Evolutionary conservation across 2,797 vertebrate species (phyloP).

Genomic region (Carcharodon carcharias): DNA sequence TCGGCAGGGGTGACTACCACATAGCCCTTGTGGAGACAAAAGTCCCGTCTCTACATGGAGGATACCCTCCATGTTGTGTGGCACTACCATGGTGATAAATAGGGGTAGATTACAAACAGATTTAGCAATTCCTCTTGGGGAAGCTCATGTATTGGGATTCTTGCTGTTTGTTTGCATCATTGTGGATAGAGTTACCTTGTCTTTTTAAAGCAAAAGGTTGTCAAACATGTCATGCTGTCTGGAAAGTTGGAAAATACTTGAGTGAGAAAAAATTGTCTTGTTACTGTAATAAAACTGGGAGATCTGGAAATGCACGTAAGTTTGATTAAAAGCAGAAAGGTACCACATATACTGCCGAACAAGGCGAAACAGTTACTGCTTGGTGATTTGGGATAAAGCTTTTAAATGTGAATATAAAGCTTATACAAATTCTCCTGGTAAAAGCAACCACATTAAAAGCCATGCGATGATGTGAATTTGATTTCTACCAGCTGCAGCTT

Average conservation of each 20-base stretch:
- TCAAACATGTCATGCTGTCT: neutral
- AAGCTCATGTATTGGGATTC: neutral
- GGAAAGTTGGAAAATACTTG: neutral
- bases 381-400: neutral
- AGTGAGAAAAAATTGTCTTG: neutral
- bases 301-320: neutral
- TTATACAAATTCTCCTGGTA: neutral
- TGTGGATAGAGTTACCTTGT: neutral
- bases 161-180: neutral
- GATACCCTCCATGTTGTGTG: too few species aligned
- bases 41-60: too few species aligned
- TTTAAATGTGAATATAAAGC: neutral
- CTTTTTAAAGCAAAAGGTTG: neutral
- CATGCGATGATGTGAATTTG: neutral
- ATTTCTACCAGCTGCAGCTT: neutral
- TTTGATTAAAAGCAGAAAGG: neutral
- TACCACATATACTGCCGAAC: neutral
- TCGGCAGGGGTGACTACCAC: too few species aligned
- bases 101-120: too few species aligned
- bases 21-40: too few species aligned
- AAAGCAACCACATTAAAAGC: neutral
- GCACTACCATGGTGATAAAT: too few species aligned
- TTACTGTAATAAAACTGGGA: neutral
- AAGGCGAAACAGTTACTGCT: neutral
- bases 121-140: neutral